These are phyloP conservation scores for Copidosoma aretas DNA, from an alignment of 2,888 invertebrate genomes.

Conservation along the genomic window DNA sequence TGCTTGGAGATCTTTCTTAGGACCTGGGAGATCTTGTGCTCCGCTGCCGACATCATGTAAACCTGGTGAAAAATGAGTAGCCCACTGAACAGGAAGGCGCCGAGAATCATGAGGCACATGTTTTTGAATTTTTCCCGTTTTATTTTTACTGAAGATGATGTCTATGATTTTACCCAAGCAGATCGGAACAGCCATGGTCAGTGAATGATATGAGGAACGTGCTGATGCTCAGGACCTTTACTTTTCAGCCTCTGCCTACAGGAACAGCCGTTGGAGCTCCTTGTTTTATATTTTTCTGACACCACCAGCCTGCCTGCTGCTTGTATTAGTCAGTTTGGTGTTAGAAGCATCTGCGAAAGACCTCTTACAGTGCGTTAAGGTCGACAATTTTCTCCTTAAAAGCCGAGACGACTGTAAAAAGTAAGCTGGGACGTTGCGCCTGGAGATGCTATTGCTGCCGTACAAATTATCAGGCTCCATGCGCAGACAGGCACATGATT, in stretches of 20 bases:
- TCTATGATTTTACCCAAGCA: slow-evolving; percentile 93
- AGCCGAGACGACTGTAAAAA: slow-evolving; percentile 26
- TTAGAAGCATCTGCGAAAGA: slow-evolving; percentile 14
- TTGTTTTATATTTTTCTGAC: slow-evolving; percentile 10
- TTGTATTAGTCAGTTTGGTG: slow-evolving; percentile 3
- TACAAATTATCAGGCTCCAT: slow-evolving; percentile 8
- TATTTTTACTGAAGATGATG: slow-evolving; percentile 77
- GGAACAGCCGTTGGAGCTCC: slow-evolving; percentile 52
- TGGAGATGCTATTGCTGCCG: slow-evolving; percentile 5
- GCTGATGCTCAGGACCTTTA: slow-evolving; percentile 77
- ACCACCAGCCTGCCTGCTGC: background rate
- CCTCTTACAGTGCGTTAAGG: slow-evolving; percentile 29
- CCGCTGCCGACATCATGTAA: slow-evolving; percentile 91
- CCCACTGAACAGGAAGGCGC: slow-evolving; percentile 87
- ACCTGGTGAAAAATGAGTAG: slow-evolving; percentile 84
- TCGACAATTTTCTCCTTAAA: slow-evolving; percentile 20
- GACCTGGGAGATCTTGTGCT: slow-evolving; percentile 84
- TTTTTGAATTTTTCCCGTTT: slow-evolving; percentile 71
- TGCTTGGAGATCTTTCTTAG: slow-evolving; percentile 80
- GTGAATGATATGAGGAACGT: slow-evolving; percentile 85
- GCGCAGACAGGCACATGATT: slow-evolving; percentile 10
- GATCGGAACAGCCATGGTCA: slow-evolving; percentile 92
- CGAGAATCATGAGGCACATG: slow-evolving; percentile 75
- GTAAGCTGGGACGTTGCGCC: slow-evolving; percentile 26
- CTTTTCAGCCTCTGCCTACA: slow-evolving; percentile 56